A percentile compares a stretch with the other conserved stretches of the same genome.
These are phyloP conservation scores for Drosophila engyochracea DNA, from an alignment of 2,888 invertebrate genomes.

Conservation along the genomic window DNA sequence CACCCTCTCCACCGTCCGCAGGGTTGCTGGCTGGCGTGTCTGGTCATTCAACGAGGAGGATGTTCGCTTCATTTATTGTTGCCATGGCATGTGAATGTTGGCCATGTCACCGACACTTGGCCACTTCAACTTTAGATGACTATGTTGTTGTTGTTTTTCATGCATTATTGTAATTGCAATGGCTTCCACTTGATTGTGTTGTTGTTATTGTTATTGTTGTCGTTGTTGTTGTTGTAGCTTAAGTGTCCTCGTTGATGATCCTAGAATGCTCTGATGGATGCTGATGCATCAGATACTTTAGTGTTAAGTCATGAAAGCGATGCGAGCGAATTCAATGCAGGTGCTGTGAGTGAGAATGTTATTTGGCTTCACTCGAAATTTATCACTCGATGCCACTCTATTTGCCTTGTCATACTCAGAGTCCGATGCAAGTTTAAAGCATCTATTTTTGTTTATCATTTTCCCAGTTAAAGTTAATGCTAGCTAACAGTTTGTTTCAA, in stretches of 20 bases:
- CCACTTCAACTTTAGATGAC: conserved; percentile 44
- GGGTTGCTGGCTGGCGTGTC: conserved; percentile 15
- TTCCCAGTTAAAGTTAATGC: neutral
- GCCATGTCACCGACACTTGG: conserved; percentile 50
- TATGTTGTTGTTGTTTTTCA: conserved; percentile 35
- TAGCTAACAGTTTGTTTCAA: neutral
- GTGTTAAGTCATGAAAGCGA: conserved; percentile 52
- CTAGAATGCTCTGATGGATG: conserved; percentile 56
- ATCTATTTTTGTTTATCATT: neutral
- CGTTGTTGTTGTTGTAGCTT: conserved; percentile 27
- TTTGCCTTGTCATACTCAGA: conserved; percentile 22
- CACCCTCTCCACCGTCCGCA: neutral
- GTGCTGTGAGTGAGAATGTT: conserved; percentile 11
- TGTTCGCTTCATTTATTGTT: conserved; percentile 62
- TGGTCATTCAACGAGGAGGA: conserved; percentile 36
- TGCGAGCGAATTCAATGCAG: conserved; percentile 24
- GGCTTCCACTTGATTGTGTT: conserved; percentile 19
- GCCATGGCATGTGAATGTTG: conserved; percentile 41
- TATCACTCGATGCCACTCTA: conserved; percentile 16
- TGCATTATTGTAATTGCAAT: conserved; percentile 69
- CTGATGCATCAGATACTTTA: conserved; percentile 60
- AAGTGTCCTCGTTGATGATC: conserved; percentile 58
- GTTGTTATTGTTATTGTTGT: conserved; percentile 12
- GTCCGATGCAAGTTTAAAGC: conserved; percentile 17
- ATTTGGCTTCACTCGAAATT: conserved; percentile 3